Percentiles rank a stretch among this genome's conserved stretches.
Conservation (phyloP, 2,888 invertebrate species). For the Eupithecia inturbata region DNA sequence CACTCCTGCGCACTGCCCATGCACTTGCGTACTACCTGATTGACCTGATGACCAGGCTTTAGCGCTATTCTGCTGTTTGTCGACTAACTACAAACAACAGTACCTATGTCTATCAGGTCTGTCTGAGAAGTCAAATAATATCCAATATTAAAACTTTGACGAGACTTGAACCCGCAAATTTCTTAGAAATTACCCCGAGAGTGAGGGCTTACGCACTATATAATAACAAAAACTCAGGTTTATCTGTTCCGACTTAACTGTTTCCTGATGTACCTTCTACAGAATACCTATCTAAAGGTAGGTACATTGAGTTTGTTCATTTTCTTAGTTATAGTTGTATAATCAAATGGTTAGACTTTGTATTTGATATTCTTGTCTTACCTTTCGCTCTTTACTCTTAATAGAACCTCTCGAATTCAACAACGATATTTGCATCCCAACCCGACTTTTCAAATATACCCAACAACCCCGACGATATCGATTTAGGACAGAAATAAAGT, state of each 20-base stretch:
- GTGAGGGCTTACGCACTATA: too few species aligned
- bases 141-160: too few species aligned
- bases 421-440: not conserved
- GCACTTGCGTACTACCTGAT: constrained; percentile 10
- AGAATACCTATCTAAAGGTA: not conserved
- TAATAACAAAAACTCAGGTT: too few species aligned
- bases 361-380: not conserved
- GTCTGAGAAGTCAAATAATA: too few species aligned
- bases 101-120: not conserved
- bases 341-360: not conserved
- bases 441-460: constrained; percentile 15
- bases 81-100: constrained; percentile 13
- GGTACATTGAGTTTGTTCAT: not conserved
- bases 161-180: too few species aligned
- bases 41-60: not conserved
- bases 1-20: not conserved
- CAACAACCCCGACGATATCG: constrained; percentile 32
- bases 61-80: constrained; percentile 24
- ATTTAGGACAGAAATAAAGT: constrained; percentile 38
- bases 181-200: too few species aligned
- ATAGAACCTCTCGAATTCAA: constrained; percentile 8
- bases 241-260: constrained; percentile 12
- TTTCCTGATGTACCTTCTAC: constrained; percentile 1
- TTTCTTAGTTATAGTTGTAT: not conserved
- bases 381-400: not conserved